These are phyloP conservation scores for Daboia siamensis DNA, from an alignment of 2,113 vertebrate genomes.

Conservation along the genomic window DNA sequence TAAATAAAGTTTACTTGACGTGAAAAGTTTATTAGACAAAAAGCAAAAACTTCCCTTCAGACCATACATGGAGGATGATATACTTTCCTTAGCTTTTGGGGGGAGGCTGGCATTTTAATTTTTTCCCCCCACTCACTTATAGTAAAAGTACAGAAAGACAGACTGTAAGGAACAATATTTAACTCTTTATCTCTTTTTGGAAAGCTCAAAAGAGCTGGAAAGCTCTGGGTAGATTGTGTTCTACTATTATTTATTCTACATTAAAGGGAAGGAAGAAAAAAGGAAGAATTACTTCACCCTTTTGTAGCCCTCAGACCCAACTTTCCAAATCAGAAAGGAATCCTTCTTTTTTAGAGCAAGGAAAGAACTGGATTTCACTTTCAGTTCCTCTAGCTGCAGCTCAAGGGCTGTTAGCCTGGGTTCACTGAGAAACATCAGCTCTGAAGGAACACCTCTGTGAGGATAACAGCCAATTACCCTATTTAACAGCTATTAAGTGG, in stretches of 20 bases:
- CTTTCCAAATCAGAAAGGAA: not conserved
- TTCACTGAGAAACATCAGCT: not conserved
- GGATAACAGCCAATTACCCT: constrained; percentile 18
- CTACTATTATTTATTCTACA: not conserved
- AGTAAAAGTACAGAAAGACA: not conserved
- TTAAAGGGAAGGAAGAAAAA: not conserved
- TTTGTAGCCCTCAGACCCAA: not conserved
- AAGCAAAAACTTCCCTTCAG: not conserved
- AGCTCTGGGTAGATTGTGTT: constrained; percentile 1
- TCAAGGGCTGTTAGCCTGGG: not conserved
- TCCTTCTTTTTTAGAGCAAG: constrained; percentile 4
- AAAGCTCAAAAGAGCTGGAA: not conserved
- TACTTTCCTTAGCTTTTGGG: not conserved
- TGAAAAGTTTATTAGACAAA: not conserved
- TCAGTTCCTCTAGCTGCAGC: not conserved
- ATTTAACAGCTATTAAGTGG: constrained; percentile 29
- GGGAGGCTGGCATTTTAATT: not conserved
- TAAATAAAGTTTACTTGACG: not conserved
- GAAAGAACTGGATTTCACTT: not conserved
- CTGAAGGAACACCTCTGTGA: constrained; percentile 22
- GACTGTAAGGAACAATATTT: not conserved
- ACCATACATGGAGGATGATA: not conserved
- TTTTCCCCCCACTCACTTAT: not conserved
- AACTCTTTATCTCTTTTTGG: not conserved
- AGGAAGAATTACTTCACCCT: not conserved